Evolutionary conservation across 2,113 vertebrate species (phyloP), one percentile per base, ranked within the genome.

Genomic region (Bolborhynchus lineola): DNA sequence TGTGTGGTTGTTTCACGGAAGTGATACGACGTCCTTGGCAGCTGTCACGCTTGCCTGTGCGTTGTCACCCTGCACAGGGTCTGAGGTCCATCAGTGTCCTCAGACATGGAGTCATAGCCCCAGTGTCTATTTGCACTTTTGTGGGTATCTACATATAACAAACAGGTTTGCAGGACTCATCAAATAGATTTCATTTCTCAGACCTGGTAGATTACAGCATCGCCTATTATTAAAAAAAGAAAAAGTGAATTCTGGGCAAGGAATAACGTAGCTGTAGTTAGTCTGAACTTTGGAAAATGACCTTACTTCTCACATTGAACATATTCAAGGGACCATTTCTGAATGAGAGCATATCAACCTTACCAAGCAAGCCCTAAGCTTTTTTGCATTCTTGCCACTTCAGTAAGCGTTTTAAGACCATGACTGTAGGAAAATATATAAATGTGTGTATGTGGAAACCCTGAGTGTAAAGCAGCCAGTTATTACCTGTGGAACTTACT

Each of bases 291-390:
- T 35, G 86, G 60, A 21, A 31, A 53, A 37, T 13, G 9, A 41
- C 8, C 37, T 57, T 80, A 21, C 11, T 15, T 1, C n/a, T 50
- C 37, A 39, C 7, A 0, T 4, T 29, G 67, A 21, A 4, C 0
- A 0, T 41, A 17, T 23, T 24, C 2, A 0, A 25, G 50, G 59
- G 44, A 31, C 10, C 5, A 0, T 17, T 41, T 8, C 44, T 49
- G 12, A 2, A 55, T 67, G 79, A 35, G n/a, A 50, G 49, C 0
- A 0, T 49, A 4, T 19, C 1, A 0, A 26, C 46, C 11, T 50
- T 49, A 42, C 35, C 28, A 31, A 57, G 24, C 39, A 31, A 57
- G 28, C 37, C n/a, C 17, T 39, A 4, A 50, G 49, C 44, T 71
- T 14, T 29, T 24, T 12, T 11, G 20, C 10, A 17, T 39, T 49